Percentiles rank a stretch among this genome's conserved stretches.
phyloP scores from a whole-genome alignment of 2,113 vertebrate species.

The Burhinus bistriatus region DNA sequence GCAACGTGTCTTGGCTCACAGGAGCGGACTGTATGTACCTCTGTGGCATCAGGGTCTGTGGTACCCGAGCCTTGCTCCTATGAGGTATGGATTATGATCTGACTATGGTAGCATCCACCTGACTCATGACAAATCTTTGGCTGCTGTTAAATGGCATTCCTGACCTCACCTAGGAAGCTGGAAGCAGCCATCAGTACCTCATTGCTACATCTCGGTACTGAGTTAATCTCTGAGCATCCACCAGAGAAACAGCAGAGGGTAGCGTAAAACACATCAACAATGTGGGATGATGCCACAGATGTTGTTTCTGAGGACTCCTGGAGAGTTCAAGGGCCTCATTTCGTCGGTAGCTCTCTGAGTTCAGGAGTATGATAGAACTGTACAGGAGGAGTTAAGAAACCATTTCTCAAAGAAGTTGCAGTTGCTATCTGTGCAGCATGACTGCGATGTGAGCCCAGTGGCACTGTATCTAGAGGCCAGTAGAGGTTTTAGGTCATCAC shows the following conservation, averaged over 20 bases:
- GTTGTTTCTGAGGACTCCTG: neutral
- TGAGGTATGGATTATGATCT: neutral
- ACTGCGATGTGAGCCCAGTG: neutral
- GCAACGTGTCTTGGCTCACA: neutral
- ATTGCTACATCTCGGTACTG: neutral
- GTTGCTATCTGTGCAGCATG: neutral
- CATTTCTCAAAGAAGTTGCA: neutral
- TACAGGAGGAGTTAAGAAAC: neutral
- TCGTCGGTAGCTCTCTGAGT: neutral
- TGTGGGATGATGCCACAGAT: neutral
- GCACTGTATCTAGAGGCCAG: neutral
- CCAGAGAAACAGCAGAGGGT: neutral
- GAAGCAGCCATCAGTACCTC: neutral
- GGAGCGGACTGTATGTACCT: neutral
- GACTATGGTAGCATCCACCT: accelerated
- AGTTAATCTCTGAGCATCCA: neutral
- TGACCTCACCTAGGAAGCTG: neutral
- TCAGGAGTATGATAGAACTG: neutral
- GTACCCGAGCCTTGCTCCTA: neutral
- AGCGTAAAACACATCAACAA: neutral
- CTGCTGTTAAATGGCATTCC: neutral
- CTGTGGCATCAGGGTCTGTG: neutral
- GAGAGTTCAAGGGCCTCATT: neutral
- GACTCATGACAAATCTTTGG: neutral
- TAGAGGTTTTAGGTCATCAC: neutral